Evolutionary conservation across 1,140 invertebrate species (phyloP).

Genomic region (Bombus haemorrhoidalis): DNA sequence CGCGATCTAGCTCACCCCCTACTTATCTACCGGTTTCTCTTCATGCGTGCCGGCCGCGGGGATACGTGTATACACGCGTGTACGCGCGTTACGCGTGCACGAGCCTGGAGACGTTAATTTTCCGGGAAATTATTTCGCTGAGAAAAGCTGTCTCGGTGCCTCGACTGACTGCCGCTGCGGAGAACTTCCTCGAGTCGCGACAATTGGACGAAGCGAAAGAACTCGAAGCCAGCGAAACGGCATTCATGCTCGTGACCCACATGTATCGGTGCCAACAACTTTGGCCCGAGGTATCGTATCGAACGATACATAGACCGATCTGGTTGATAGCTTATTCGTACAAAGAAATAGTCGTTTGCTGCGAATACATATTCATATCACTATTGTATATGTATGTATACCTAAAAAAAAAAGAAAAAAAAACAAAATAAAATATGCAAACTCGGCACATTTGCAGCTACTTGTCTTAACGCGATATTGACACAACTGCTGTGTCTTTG

Average conservation of each 20-base stretch:
- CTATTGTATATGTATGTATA: not conserved
- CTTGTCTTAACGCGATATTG: no score
- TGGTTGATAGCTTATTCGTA: not conserved
- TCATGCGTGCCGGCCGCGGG: constrained; percentile 37
- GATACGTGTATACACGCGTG: constrained; percentile 35
- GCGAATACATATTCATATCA: not conserved
- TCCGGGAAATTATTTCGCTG: constrained; percentile 66
- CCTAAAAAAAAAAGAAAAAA: not conserved
- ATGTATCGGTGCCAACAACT: not conserved
- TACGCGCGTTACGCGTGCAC: constrained; percentile 53
- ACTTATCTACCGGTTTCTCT: constrained; percentile 46
- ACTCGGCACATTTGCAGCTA: not conserved
- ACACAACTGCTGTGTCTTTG: no score
- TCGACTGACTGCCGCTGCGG: constrained; percentile 4
- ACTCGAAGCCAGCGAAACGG: not conserved
- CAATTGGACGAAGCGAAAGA: not conserved
- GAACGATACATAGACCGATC: not conserved
- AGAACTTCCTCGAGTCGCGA: not conserved
- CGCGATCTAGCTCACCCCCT: constrained; percentile 26
- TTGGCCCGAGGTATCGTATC: not conserved
- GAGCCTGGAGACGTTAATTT: constrained; percentile 63
- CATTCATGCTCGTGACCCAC: constrained; percentile 17
- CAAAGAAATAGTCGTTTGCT: not conserved
- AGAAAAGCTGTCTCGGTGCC: constrained; percentile 38
- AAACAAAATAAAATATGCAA: not conserved